These are phyloP conservation scores for Actenoides lindsayi DNA, from an alignment of 2,113 vertebrate species.

Conservation along the genomic window DNA sequence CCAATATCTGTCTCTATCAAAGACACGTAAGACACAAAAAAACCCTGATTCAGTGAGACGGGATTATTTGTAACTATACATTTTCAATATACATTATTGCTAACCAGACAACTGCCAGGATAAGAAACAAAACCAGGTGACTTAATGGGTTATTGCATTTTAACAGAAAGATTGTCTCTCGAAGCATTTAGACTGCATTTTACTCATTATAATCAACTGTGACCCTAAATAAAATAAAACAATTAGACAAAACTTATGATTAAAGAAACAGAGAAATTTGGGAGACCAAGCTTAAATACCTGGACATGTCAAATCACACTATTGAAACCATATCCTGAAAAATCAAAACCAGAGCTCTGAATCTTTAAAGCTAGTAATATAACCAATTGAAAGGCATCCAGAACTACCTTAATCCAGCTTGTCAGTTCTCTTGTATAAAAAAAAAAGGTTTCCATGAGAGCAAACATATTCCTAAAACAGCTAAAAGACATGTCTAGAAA, in stretches of 20 bases:
- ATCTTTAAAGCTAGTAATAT: not conserved
- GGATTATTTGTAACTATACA: not conserved
- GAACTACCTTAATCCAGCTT: not conserved
- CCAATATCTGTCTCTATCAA: not conserved
- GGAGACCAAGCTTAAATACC: not conserved
- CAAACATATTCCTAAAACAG: not conserved
- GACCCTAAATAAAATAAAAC: not conserved
- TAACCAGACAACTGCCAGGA: not conserved
- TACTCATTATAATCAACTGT: not conserved
- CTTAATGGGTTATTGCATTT: not conserved
- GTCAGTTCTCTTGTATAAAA: not conserved
- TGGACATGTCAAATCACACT: not conserved
- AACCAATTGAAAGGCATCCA: not conserved
- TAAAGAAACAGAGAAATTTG: not conserved
- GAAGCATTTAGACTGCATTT: not conserved
- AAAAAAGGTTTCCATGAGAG: not conserved
- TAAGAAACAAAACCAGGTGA: not conserved
- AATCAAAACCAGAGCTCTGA: not conserved
- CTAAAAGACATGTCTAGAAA: not conserved
- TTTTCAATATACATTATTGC: not conserved
- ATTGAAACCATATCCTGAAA: not conserved
- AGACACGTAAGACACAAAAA: not conserved
- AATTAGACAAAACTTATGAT: not conserved
- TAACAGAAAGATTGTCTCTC: not conserved
- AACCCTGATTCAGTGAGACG: not conserved